A percentile compares a stretch with the other conserved stretches of the same genome.
Conservation (phyloP, 2,113 vertebrate species). For the Vulpes lagopus region DNA sequence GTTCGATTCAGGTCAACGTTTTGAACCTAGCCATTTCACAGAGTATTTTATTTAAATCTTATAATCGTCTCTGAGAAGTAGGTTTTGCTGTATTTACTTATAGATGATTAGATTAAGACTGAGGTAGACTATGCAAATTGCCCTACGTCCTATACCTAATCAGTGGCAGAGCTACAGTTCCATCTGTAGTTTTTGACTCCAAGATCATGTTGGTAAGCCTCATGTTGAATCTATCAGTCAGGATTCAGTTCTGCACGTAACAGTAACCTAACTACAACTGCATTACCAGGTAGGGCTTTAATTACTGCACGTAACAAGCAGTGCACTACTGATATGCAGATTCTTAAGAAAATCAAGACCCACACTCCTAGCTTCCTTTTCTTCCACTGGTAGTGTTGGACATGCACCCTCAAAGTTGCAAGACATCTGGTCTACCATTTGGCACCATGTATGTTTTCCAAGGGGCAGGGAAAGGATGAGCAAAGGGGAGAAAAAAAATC, state of each 20-base stretch:
- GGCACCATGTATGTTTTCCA: neutral
- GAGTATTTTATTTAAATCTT: constrained; percentile 1
- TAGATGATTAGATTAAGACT: neutral
- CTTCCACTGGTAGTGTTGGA: too few species aligned
- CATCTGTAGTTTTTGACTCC: neutral
- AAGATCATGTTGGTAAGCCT: neutral
- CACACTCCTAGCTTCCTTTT: neutral
- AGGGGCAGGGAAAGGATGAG: neutral
- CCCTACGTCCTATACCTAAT: neutral
- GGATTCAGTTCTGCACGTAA: neutral
- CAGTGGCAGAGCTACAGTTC: neutral
- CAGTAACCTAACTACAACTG: neutral
- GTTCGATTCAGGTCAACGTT: neutral
- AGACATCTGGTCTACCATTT: neutral
- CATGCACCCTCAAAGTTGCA: neutral
- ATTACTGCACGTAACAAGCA: too few species aligned
- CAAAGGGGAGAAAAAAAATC: neutral
- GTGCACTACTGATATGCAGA: neutral
- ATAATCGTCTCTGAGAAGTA: neutral
- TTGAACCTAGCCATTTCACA: neutral
- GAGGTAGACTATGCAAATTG: neutral
- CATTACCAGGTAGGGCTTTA: neutral
- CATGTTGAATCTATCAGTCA: neutral
- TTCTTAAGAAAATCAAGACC: neutral
- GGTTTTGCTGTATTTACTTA: constrained; percentile 24